A percentile compares a stretch with the other conserved stretches of the same genome.
phyloP scores from a whole-genome alignment of 1,140 invertebrate species.

The Neuroterus valhalla region DNA sequence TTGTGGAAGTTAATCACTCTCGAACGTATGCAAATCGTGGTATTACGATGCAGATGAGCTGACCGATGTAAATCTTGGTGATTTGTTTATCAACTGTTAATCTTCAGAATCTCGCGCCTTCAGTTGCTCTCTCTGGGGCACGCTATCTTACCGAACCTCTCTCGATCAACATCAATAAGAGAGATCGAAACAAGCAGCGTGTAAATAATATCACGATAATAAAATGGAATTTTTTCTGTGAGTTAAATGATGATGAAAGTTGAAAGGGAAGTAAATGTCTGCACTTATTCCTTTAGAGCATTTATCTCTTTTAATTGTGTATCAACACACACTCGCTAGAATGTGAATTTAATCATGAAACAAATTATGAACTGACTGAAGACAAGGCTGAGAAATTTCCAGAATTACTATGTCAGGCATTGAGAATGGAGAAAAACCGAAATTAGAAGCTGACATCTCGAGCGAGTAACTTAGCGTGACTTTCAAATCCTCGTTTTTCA shows the following conservation, averaged over 20 bases:
- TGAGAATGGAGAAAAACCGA: too few species aligned
- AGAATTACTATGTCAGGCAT: too few species aligned
- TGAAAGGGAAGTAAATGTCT: not conserved
- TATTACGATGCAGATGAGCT: conserved; percentile 42
- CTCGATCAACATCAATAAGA: conserved; percentile 11
- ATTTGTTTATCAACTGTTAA: conserved; percentile 52
- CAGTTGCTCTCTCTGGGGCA: not conserved
- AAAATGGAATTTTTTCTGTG: not conserved
- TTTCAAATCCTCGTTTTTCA: conserved; percentile 17
- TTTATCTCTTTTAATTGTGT: not conserved
- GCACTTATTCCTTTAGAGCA: not conserved
- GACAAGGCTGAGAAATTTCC: too few species aligned
- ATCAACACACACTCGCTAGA: too few species aligned
- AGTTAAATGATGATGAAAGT: not conserved
- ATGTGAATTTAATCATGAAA: too few species aligned
- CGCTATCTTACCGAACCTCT: conserved; percentile 12
- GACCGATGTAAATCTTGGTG: conserved; percentile 40
- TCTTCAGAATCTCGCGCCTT: conserved; percentile 45
- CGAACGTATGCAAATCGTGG: conserved; percentile 46
- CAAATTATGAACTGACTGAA: too few species aligned
- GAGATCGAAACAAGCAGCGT: not conserved
- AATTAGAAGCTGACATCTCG: not conserved
- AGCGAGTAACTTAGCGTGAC: conserved; percentile 1
- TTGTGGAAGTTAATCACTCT: conserved; percentile 18
- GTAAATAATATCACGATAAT: not conserved